Percentiles rank a stretch among this genome's conserved stretches.
Evolutionary conservation across 2,888 invertebrate species (phyloP).

Genomic region (Sepioteuthis lessoniana): DNA sequence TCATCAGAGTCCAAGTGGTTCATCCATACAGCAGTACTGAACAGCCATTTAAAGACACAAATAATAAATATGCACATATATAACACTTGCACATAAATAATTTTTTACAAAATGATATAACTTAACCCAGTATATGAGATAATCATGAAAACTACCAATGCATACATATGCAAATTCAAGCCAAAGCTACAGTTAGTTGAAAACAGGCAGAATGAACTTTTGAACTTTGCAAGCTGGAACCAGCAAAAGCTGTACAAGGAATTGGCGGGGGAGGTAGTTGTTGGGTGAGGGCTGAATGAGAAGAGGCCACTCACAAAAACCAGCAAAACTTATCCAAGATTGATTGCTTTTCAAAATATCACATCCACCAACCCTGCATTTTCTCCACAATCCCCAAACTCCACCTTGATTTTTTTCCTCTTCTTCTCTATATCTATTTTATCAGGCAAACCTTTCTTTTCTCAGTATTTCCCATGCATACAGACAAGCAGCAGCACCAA

Average conservation of each 20-base stretch:
- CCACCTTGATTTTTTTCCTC: background rate
- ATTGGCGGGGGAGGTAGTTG: background rate
- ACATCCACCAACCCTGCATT: background rate
- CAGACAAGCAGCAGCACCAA: background rate
- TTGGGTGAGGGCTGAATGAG: background rate
- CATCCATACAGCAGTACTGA: no score
- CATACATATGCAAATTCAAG: background rate
- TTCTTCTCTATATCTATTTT: background rate
- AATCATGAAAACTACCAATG: no score
- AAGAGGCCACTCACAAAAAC: background rate
- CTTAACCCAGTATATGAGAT: no score
- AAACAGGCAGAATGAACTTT: background rate
- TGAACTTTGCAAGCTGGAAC: background rate
- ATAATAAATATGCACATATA: background rate
- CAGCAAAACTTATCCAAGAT: background rate
- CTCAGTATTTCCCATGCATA: background rate
- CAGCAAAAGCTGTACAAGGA: background rate
- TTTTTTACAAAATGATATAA: no score
- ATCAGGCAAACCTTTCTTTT: background rate
- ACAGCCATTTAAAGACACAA: no score
- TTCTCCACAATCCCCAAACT: background rate
- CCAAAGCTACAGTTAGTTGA: background rate
- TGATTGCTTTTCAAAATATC: conserved; percentile 33
- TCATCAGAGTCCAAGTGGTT: no score
- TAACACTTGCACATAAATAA: background rate